Percentiles rank a stretch among this genome's conserved stretches.
Evolutionary conservation across 2,888 invertebrate genomes (phyloP).

Genomic region (Sphinx pinastri): DNA sequence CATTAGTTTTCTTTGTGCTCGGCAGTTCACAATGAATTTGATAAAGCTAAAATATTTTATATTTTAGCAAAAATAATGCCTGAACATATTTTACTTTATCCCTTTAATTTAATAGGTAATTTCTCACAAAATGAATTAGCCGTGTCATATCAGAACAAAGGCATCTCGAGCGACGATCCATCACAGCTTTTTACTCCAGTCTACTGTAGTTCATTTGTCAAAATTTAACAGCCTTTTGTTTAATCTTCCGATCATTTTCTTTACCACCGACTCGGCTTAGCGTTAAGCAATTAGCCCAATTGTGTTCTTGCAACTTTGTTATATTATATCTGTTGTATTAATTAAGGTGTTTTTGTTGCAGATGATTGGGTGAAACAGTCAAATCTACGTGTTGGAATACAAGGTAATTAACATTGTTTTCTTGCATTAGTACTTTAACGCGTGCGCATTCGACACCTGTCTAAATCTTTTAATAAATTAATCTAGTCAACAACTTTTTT

Average conservation of each 20-base stretch:
- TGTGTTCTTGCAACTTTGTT: conserved; percentile 7
- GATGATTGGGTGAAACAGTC: conserved; percentile 16
- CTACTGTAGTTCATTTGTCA: conserved; percentile 39
- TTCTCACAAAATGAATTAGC: conserved; percentile 29
- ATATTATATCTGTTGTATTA: conserved; percentile 3
- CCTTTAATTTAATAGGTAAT: conserved; percentile 8
- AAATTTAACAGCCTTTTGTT: conserved; percentile 47
- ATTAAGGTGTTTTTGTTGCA: conserved; percentile 22
- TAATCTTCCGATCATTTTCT: conserved; percentile 40
- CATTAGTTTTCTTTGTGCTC: no score
- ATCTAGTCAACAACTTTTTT: no score
- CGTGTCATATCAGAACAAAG: conserved; percentile 32
- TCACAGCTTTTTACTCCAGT: conserved; percentile 25
- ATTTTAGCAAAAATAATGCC: not conserved
- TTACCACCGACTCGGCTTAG: conserved; percentile 1
- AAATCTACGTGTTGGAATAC: conserved; percentile 7
- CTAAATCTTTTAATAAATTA: no score
- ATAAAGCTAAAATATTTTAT: no score
- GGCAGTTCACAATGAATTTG: no score
- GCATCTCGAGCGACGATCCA: conserved; percentile 34
- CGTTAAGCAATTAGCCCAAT: conserved; percentile 19
- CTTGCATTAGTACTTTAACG: not conserved
- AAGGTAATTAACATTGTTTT: conserved; percentile 18
- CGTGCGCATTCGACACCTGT: no score
- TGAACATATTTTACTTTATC: conserved; percentile 4